A percentile compares a stretch with the other conserved stretches of the same genome.
phyloP scores from a whole-genome alignment of 64 coral and sea anemone genomes.

The Pachyseris speciosa region DNA sequence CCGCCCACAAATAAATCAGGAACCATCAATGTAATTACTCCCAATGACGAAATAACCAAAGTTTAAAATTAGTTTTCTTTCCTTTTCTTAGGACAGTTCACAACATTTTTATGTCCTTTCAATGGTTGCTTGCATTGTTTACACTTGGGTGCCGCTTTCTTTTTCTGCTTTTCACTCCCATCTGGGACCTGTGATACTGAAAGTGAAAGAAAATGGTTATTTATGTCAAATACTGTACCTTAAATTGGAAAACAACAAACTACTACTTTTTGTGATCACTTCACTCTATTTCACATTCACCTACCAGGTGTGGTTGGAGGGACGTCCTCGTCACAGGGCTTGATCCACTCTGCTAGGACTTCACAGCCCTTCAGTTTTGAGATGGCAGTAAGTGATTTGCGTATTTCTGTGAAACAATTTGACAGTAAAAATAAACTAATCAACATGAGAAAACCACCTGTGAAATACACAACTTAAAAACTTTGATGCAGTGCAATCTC shows the following conservation, averaged over 20 bases:
- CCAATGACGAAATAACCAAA: too few species aligned
- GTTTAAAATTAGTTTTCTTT: too few species aligned
- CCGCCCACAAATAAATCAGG: too few species aligned
- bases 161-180: not conserved
- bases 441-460: too few species aligned
- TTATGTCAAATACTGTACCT: not conserved
- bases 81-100: not conserved
- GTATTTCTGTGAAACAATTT: slow-evolving; percentile 21
- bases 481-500: too few species aligned
- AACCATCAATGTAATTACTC: too few species aligned
- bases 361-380: slow-evolving; percentile 34
- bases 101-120: not conserved
- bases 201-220: not conserved
- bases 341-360: slow-evolving; percentile 19
- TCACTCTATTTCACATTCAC: too few species aligned
- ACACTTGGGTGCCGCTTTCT: not conserved
- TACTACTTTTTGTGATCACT: too few species aligned
- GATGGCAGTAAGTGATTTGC: slow-evolving; percentile 19
- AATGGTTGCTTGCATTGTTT: not conserved
- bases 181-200: not conserved
- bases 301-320: slow-evolving; percentile 8
- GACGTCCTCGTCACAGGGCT: too few species aligned
- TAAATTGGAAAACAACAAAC: not conserved
- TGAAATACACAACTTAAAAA: too few species aligned
- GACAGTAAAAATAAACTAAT: not conserved